phyloP scores from a whole-genome alignment of 2,797 vertebrate genomes.

The Phataginus tricuspis region DNA sequence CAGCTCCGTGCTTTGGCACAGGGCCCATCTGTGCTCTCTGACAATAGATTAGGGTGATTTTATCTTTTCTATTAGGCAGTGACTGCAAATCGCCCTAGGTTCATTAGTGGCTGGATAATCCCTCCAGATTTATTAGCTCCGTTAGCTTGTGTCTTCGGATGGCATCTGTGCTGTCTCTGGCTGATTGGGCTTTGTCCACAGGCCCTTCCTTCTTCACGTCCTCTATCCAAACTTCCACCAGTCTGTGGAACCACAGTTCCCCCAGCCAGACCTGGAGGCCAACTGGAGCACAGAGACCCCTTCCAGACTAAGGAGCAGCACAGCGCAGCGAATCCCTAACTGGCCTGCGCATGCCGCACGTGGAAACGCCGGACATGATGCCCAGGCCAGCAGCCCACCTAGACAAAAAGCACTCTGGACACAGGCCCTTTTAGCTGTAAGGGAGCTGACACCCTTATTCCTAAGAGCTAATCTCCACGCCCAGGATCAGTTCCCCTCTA shows the following conservation, averaged over 20 bases:
- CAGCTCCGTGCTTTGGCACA: constrained; percentile 13
- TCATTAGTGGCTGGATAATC: constrained; percentile 86
- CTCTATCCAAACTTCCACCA: constrained; percentile 71
- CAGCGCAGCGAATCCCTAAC: neutral
- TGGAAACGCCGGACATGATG: neutral
- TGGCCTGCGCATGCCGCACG: neutral
- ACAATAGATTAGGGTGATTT: constrained; percentile 80
- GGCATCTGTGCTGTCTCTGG: constrained; percentile 78
- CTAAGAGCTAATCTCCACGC: neutral
- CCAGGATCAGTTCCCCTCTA: neutral
- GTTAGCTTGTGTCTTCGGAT: constrained; percentile 78
- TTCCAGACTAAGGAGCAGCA: neutral
- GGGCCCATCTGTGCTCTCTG: constrained; percentile 51
- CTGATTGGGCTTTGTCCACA: constrained; percentile 76
- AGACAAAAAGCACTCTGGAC: neutral
- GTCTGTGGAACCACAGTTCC: constrained; percentile 47
- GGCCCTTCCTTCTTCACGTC: constrained; percentile 70
- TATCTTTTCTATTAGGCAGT: constrained; percentile 84
- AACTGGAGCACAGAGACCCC: constrained; percentile 60
- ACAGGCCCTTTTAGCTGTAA: neutral
- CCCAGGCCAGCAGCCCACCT: neutral
- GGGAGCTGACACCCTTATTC: neutral
- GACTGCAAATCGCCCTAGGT: constrained; percentile 81
- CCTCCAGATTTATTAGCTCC: constrained; percentile 86
- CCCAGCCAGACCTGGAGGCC: neutral